phyloP scores from a whole-genome alignment of 2,113 vertebrate species.

The Campylorhamphus procurvoides region DNA sequence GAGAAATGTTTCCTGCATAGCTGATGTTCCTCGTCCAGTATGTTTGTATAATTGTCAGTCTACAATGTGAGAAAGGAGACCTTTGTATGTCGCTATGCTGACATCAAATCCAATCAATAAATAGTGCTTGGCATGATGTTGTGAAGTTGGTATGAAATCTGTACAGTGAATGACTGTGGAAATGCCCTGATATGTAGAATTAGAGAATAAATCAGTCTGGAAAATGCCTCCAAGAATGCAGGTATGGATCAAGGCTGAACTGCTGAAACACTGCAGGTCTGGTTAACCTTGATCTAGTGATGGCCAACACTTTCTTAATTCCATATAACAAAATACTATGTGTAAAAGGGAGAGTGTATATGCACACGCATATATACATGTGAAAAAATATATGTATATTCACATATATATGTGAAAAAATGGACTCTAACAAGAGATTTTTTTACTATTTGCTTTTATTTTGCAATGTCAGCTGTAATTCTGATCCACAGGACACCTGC shows the following conservation, averaged over 20 bases:
- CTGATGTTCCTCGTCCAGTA: neutral
- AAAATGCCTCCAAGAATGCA: neutral
- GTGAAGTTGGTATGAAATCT: neutral
- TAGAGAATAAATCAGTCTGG: neutral
- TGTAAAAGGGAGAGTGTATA: neutral
- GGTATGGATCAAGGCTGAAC: neutral
- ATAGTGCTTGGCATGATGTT: neutral
- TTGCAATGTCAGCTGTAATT: neutral
- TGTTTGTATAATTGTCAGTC: neutral
- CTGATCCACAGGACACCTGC: neutral
- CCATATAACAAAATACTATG: neutral
- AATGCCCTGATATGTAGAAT: neutral
- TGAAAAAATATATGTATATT: too few species aligned
- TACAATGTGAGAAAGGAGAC: neutral
- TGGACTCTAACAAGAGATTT: neutral
- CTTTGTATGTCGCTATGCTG: neutral
- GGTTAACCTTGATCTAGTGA: neutral
- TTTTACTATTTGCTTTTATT: neutral
- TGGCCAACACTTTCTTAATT: neutral
- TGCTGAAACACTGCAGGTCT: neutral
- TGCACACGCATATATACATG: rapidly evolving
- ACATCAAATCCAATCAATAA: neutral
- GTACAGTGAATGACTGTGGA: neutral
- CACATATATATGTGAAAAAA: neutral
- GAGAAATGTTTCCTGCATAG: neutral